Base-by-base conservation (phyloP, 1,140 invertebrate genomes). In the Psilanteris sp. region DNA sequence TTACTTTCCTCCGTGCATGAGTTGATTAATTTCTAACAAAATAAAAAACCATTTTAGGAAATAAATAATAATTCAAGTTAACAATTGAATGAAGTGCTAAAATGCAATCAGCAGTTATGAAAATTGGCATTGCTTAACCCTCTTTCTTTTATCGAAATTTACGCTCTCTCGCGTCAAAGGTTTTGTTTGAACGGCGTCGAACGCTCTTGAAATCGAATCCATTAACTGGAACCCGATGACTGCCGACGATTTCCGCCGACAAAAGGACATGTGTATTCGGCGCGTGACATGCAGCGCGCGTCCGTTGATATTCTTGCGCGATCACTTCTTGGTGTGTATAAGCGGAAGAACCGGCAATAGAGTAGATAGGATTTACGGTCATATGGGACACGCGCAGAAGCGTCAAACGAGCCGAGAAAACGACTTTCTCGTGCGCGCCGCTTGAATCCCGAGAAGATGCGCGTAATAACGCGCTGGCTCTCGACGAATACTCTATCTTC, bases 391-490 rank as follows among this genome's bases (percentile, higher is more conserved):
- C 55, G 57, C 48, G 57, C 48, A 71, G 36, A 57, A 71, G 67
- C 54, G 57, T 50, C 37, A 64, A 77, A 71, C 68, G 57, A 59
- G 67, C 57, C 57, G 59, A 55, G 61, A n/a, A 66, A 59, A 67
- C 46, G 64, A 57, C 68, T 57, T 64, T 55, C 62, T 67, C 59
- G 41, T 52, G 55, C 44, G 44, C 61, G 36, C 29, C 31, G 52
- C 50, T 55, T n/a, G 61, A 57, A 71, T 70, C 44, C 36, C 27
- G 67, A 43, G 52, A 77, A 76, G 73, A 74, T 67, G 77, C 62
- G 59, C 62, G 79, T 78, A 77, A 80, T 73, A 77, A 76, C 62
- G 50, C 39, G 41, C 13, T 50, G 67, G 41, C 55, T 57, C 74
- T 76, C 48, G 57, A 36, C 78, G 71, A 79, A 79, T 79, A 48